Evolutionary conservation across 2,888 invertebrate genomes (phyloP).

Genomic region (Lasioglossum zephyrum): DNA sequence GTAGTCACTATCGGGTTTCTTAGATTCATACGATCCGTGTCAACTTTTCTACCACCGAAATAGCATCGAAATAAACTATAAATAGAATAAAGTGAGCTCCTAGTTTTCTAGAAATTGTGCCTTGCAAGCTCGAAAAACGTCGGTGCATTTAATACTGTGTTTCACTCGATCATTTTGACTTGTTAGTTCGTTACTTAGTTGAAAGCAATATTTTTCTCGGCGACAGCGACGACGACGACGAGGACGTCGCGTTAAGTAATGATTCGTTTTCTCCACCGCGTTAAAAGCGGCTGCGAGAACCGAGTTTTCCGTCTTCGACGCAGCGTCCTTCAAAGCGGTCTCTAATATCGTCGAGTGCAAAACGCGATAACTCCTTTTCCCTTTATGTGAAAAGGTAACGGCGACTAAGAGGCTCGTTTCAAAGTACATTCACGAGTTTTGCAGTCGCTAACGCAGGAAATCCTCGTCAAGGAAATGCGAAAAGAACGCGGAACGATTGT

Average conservation of each 20-base stretch:
- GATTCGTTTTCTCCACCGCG: not conserved
- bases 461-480: conserved; percentile 10
- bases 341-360: conserved; percentile 11
- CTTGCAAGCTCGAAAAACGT: not conserved
- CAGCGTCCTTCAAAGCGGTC: not conserved
- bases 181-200: not conserved
- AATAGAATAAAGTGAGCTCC: not conserved
- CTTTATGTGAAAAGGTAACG: conserved; percentile 7
- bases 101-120: not conserved
- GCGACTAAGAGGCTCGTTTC: not conserved
- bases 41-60: not conserved
- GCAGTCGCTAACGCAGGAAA: not conserved
- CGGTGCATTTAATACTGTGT: not conserved
- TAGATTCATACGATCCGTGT: not conserved
- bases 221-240: not conserved
- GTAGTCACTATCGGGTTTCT: not conserved
- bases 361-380: conserved; percentile 19
- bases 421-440: conserved; percentile 12
- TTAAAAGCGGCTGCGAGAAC: not conserved
- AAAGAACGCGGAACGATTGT: not conserved
- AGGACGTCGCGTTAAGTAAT: not conserved
- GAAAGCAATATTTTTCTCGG: conserved; percentile 12
- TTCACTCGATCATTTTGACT: conserved; percentile 1
- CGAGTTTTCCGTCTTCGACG: conserved; percentile 3
- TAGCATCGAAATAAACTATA: not conserved